Evolutionary conservation across 2,113 vertebrate species (phyloP).

Genomic region (Chelonoidis abingdonii): DNA sequence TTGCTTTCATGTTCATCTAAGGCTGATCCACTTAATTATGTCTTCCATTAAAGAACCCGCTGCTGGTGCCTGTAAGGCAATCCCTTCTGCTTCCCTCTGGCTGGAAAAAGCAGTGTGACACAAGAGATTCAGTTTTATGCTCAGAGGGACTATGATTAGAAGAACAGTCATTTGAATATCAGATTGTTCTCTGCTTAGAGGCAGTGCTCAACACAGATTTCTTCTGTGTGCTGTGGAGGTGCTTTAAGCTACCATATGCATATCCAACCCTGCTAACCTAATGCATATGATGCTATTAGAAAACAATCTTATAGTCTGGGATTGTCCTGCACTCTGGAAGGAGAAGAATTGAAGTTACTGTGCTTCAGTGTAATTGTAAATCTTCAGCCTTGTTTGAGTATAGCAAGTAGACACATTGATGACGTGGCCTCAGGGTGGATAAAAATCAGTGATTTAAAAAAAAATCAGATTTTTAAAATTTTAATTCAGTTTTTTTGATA

Average conservation of each 20-base stretch:
- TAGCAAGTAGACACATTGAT: background rate
- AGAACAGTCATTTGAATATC: background rate
- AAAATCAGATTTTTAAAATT: too few species aligned
- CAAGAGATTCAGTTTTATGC: background rate
- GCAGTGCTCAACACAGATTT: background rate
- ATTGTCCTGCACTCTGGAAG: background rate
- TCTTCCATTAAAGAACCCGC: background rate
- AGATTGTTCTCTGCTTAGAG: background rate
- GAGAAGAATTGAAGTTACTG: constrained; percentile 22
- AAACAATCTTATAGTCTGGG: constrained; percentile 4
- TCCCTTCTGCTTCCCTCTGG: background rate
- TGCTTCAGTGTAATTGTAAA: background rate
- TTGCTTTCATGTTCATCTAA: constrained; percentile 2
- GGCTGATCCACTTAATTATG: constrained; percentile 46
- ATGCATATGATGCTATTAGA: background rate
- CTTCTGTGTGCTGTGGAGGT: background rate
- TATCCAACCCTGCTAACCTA: background rate
- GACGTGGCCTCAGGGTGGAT: background rate
- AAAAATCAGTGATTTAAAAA: too few species aligned
- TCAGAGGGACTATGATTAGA: constrained; percentile 9
- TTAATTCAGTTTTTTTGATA: too few species aligned
- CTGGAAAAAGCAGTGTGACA: constrained; percentile 10
- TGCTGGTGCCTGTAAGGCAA: background rate
- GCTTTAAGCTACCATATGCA: background rate
- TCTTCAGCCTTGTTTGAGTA: background rate